phyloP scores from a whole-genome alignment of 2,888 invertebrate species.

The Nysson spinosus region DNA sequence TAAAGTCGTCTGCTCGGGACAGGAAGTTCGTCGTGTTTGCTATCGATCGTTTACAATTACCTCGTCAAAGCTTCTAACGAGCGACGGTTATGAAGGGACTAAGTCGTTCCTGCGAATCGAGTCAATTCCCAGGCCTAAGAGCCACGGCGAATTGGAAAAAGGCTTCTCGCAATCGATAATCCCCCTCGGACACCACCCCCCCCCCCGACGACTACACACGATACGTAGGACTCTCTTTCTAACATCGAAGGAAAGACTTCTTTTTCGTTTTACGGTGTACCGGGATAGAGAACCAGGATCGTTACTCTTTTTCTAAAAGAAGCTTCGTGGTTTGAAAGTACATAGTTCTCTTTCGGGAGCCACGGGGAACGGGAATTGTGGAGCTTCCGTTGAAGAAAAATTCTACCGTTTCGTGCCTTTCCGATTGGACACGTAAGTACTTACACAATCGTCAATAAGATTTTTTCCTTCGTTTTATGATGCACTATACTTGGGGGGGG shows the following conservation, averaged over 20 bases:
- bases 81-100: slow-evolving; percentile 10
- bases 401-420: background rate
- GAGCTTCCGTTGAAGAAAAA: background rate
- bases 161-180: slow-evolving; percentile 45
- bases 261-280: slow-evolving; percentile 11
- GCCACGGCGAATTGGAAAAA: slow-evolving; percentile 44
- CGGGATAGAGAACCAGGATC: background rate
- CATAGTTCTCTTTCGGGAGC: slow-evolving; percentile 10
- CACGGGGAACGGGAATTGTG: background rate
- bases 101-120: slow-evolving; percentile 31
- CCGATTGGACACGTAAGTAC: background rate
- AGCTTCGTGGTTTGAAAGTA: background rate
- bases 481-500: no score
- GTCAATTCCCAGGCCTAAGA: slow-evolving; percentile 42
- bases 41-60: slow-evolving; percentile 37
- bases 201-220: background rate
- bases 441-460: slow-evolving; percentile 9
- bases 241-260: slow-evolving; percentile 14
- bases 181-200: background rate
- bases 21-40: slow-evolving; percentile 38
- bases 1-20: slow-evolving; percentile 9
- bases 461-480: slow-evolving; percentile 13
- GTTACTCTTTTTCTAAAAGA: slow-evolving; percentile 13
- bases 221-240: background rate
- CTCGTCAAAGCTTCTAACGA: slow-evolving; percentile 33